Percentiles rank a stretch among this genome's conserved stretches.
Evolutionary conservation across 2,888 invertebrate species (phyloP).

Genomic region (Agrilus cyanescens): DNA sequence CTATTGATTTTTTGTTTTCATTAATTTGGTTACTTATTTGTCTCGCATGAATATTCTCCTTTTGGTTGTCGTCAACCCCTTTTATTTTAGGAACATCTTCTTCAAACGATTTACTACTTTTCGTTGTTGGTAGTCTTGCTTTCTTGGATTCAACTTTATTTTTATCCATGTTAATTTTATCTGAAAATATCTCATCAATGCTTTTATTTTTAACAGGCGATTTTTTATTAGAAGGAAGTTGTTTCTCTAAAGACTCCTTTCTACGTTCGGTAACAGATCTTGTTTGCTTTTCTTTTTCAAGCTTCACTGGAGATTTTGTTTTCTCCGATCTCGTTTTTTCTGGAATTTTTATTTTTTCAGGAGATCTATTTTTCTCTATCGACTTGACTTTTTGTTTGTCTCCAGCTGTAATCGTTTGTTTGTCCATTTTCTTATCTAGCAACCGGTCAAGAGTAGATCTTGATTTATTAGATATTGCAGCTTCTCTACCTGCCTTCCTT

Average conservation of each 20-base stretch:
- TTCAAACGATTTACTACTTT: constrained; percentile 1
- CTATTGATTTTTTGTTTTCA: too few relatives aligned
- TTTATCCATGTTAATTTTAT: constrained; percentile 20
- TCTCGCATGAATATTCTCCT: too few relatives aligned
- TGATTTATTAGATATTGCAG: constrained; percentile 30
- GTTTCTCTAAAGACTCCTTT: background rate
- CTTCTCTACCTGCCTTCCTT: constrained; percentile 31
- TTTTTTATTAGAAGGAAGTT: constrained; percentile 14
- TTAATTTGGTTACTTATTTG: too few relatives aligned
- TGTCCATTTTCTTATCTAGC: constrained; percentile 32
- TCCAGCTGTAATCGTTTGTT: constrained; percentile 18
- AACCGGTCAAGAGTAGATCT: constrained; percentile 43
- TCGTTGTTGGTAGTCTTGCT: constrained; percentile 1
- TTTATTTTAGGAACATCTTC: background rate
- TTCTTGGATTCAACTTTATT: constrained; percentile 17
- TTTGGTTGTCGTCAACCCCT: too few relatives aligned
- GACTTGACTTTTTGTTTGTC: constrained; percentile 17
- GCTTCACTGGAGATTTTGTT: constrained; percentile 18
- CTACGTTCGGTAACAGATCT: constrained; percentile 4
- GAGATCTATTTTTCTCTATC: constrained; percentile 15
- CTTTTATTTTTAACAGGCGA: constrained; percentile 18
- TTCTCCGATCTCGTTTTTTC: constrained; percentile 14
- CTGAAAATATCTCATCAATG: constrained; percentile 22
- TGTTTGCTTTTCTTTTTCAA: constrained; percentile 12
- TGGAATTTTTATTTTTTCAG: constrained; percentile 4